Evolutionary conservation across 2,113 vertebrate species (phyloP).

Genomic region (Pleuronectes platessa): DNA sequence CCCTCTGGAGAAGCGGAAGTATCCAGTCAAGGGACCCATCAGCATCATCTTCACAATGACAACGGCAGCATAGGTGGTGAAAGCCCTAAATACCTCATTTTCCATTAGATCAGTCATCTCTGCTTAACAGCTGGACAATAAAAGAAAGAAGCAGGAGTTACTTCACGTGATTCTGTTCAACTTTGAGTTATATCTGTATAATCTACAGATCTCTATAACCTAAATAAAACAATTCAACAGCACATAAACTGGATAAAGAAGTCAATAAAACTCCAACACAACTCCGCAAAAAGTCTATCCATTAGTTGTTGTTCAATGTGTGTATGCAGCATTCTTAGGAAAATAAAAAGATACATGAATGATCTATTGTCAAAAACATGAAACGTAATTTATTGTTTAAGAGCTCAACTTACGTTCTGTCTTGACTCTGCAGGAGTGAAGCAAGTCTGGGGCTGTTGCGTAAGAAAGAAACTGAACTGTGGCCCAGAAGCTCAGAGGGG

Average conservation of each 20-base stretch:
- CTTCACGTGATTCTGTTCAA: too few relatives aligned
- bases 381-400: not conserved
- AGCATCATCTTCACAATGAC: slow-evolving; percentile 54
- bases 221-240: too few relatives aligned
- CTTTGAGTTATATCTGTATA: too few relatives aligned
- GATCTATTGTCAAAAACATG: not conserved
- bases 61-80: slow-evolving; percentile 36
- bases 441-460: not conserved
- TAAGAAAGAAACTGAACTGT: not conserved
- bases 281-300: too few relatives aligned
- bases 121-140: not conserved
- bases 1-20: slow-evolving; percentile 29
- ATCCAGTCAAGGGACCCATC: slow-evolving; percentile 36
- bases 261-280: too few relatives aligned
- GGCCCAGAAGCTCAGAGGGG: slow-evolving; percentile 11
- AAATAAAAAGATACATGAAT: not conserved
- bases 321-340: not conserved
- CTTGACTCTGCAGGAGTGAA: slow-evolving; percentile 16
- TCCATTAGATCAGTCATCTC: slow-evolving; percentile 31
- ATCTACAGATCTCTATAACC: too few relatives aligned
- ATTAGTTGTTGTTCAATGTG: too few relatives aligned
- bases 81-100: slow-evolving; percentile 40
- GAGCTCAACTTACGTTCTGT: slow-evolving; percentile 16
- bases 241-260: too few relatives aligned
- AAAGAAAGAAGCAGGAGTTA: too few relatives aligned